Evolutionary conservation across 2,888 invertebrate species (phyloP).

Genomic region (Dendrolimus houi): DNA sequence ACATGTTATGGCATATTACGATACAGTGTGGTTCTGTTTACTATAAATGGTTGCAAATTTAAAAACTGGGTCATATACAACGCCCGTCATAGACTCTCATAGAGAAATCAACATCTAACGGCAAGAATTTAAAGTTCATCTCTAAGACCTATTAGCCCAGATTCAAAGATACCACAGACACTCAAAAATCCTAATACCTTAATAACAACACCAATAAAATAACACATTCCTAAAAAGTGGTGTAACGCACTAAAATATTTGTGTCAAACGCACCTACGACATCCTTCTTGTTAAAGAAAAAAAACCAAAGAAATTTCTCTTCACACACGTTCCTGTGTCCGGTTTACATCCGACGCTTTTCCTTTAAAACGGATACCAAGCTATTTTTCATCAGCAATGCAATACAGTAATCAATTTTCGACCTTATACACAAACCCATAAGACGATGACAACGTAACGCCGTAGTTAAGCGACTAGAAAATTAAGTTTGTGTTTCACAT

Average conservation of each 20-base stretch:
- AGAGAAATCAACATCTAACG: no score
- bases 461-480: constrained; percentile 15
- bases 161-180: not conserved
- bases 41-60: no score
- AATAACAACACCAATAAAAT: not conserved
- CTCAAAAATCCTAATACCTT: not conserved
- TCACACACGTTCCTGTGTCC: constrained; percentile 60
- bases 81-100: no score
- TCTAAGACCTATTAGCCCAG: not conserved
- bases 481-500: constrained; percentile 17
- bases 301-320: constrained; percentile 54
- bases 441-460: constrained; percentile 6
- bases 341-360: constrained; percentile 64
- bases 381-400: constrained; percentile 7
- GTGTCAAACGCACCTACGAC: constrained; percentile 48
- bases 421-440: constrained; percentile 17
- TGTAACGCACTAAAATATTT: constrained; percentile 33
- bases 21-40: no score
- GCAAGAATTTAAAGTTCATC: not conserved
- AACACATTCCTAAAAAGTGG: not conserved
- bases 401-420: constrained; percentile 10
- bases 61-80: no score
- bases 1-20: no score
- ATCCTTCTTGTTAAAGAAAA: constrained; percentile 58
- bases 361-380: constrained; percentile 45